Evolutionary conservation across 2,797 vertebrate species (phyloP).

Genomic region (Glyptemys insculpta): DNA sequence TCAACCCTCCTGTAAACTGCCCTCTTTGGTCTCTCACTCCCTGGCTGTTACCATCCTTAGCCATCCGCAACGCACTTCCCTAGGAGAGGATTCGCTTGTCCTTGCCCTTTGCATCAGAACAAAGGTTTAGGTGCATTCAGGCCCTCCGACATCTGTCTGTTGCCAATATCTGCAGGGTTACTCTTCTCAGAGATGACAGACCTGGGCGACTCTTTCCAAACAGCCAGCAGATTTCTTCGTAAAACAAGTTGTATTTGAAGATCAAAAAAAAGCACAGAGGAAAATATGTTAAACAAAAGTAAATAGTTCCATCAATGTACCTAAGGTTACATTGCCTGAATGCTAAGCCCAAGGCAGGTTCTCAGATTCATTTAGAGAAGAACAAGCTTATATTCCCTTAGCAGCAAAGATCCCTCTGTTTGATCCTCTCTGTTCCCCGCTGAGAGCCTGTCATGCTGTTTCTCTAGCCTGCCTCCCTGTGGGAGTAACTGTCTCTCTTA

Average conservation of each 20-base stretch:
- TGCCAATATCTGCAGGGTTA: fast-evolving
- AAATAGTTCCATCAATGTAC: neutral
- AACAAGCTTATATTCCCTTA: neutral
- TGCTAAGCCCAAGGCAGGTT: neutral
- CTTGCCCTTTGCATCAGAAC: neutral
- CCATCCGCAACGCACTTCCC: neutral
- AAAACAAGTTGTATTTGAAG: neutral
- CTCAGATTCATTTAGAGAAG: neutral
- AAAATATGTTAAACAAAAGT: constrained; percentile 4
- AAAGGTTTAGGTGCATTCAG: neutral
- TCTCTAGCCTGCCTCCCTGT: neutral
- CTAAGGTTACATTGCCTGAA: neutral
- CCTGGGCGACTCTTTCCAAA: neutral
- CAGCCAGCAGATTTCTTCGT: neutral
- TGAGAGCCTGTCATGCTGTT: neutral
- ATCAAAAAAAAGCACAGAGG: neutral
- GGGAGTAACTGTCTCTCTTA: neutral
- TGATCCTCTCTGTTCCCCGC: neutral
- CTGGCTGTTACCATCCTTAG: neutral
- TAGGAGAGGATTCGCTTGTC: neutral
- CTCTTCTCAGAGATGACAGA: neutral
- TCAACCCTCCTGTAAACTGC: neutral
- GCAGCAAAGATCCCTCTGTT: neutral
- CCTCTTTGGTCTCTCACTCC: neutral
- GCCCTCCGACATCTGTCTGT: neutral